Base-by-base conservation (phyloP, 2,888 invertebrate genomes). In the Siphlonurus alternatus region DNA sequence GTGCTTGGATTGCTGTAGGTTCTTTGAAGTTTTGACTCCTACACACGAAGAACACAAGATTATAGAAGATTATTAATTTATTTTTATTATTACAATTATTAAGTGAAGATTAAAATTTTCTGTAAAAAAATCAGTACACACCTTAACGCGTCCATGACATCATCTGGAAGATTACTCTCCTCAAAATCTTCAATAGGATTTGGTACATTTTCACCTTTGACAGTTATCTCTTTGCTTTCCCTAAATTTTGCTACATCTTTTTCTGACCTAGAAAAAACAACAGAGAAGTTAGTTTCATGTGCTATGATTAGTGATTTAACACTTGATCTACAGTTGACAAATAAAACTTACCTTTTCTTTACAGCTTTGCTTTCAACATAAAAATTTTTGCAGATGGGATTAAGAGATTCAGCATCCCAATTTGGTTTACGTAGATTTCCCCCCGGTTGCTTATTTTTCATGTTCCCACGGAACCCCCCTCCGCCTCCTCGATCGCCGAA, bases 1-100 rank as follows among this genome's bases (percentile, higher is more conserved):
- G 92, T 54, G 92, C 86, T 77, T 97, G 97, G 72, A 97, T 97
- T 20, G 94, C 88, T 53, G 97, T 97, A 1, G 97, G 97, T 20
- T 73, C 70, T 23, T 70, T 69, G 67, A 73, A 76, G 64, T 76
- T 77, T 68, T 69, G 75, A 23, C 65, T 66, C 61, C 69, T 68
- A 61, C 25, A 67, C 64, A 51, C 18, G 62, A 25, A 53, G 51
- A 1, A 53, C 15, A 61, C n/a, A n/a, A n/a, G n/a, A n/a, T n/a
- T n/a, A 20, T 24, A 18, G n/a, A 22, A 61, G 25, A 24, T 22
- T 61, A 20, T 24, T 56, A 10, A 56, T 10, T 22, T 38, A 38
- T 38, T 38, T 38, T 38, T 10, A n/a, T n/a, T n/a, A n/a, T n/a
- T n/a, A n/a, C n/a, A n/a, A n/a, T n/a, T n/a, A n/a, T 10, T 38